These are phyloP conservation scores for Ceratothoa steindachneri DNA, from an alignment of 2,888 invertebrate species.

Conservation along the genomic window DNA sequence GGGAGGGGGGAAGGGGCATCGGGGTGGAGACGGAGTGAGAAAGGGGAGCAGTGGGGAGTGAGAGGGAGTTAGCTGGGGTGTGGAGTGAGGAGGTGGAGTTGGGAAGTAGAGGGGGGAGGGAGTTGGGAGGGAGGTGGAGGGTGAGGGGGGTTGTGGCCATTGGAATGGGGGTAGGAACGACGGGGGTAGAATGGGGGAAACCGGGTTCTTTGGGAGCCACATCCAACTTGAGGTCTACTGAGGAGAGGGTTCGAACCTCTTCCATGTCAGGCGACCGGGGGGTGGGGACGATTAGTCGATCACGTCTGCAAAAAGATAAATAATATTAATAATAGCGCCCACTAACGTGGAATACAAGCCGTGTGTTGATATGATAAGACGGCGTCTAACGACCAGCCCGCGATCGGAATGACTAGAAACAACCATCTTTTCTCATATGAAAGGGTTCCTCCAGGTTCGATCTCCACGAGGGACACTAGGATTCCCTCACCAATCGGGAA, in stretches of 20 bases:
- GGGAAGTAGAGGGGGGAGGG: not conserved
- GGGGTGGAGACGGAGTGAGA: not conserved
- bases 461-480: not conserved
- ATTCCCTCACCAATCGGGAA: not conserved
- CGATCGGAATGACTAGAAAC: not conserved
- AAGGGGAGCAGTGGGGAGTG: not conserved
- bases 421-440: no score
- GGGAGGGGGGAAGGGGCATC: constrained; percentile 1
- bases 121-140: not conserved
- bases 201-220: not conserved
- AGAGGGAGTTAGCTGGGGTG: not conserved
- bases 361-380: no score
- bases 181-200: not conserved
- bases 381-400: no score
- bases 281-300: no score
- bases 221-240: not conserved
- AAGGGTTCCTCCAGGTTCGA: not conserved
- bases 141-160: not conserved
- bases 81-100: not conserved
- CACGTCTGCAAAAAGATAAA: no score
- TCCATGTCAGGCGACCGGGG: no score
- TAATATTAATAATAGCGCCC: no score
- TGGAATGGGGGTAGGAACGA: not conserved
- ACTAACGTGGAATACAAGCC: no score
- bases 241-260: not conserved